A percentile compares a stretch with the other conserved stretches of the same genome.
Conservation (phyloP, 2,797 vertebrate genomes). For the Sebastolobus altivelis region DNA sequence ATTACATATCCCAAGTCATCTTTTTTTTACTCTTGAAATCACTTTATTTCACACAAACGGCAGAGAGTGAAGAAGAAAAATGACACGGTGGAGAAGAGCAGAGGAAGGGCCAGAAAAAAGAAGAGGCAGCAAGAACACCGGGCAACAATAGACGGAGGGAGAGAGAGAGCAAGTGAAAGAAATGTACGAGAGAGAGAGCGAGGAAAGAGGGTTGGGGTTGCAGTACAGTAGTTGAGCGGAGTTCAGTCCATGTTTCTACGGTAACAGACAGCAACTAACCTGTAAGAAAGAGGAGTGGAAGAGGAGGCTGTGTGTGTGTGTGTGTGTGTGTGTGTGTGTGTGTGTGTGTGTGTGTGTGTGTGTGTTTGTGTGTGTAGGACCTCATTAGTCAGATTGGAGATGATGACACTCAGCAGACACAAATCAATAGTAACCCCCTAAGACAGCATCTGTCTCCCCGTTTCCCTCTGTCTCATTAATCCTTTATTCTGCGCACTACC, state of each 20-base stretch:
- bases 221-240: constrained; percentile 6
- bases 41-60: not conserved
- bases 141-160: not conserved
- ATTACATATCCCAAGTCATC: constrained; percentile 8
- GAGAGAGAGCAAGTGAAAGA: not conserved
- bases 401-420: constrained; percentile 72
- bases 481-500: constrained; percentile 34
- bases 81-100: not conserved
- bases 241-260: constrained; percentile 21
- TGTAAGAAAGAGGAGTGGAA: constrained; percentile 8
- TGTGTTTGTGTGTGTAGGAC: constrained; percentile 23
- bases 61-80: not conserved
- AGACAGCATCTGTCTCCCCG: constrained; percentile 54
- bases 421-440: constrained; percentile 66
- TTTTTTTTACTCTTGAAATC: constrained; percentile 13
- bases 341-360: not conserved
- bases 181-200: not conserved
- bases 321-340: not conserved
- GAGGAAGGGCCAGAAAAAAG: not conserved
- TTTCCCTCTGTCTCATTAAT: constrained; percentile 59
- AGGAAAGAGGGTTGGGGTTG: not conserved
- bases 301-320: not conserved
- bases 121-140: not conserved
- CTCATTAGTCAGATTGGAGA: constrained; percentile 72
- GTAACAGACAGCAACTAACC: constrained; percentile 31